Percentiles rank a stretch among this genome's conserved stretches.
Evolutionary conservation across 2,113 vertebrate species (phyloP).

Genomic region (Anthoscopus minutus): DNA sequence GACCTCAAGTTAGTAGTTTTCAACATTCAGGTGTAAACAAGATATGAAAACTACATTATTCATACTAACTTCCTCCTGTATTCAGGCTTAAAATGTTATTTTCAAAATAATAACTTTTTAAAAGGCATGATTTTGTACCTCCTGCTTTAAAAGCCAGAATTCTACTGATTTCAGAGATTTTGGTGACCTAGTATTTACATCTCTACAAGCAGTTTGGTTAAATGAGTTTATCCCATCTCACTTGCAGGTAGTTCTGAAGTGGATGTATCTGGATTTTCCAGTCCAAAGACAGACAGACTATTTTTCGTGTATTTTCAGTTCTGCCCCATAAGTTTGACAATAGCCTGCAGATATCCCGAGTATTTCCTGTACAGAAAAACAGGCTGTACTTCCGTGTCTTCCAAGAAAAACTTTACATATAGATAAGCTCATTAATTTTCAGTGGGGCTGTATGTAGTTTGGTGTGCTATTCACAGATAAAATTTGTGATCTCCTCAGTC

Average conservation of each 20-base stretch:
- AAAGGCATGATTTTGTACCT: fast-evolving
- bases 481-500: background rate
- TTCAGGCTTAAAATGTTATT: background rate
- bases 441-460: background rate
- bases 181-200: background rate
- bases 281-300: background rate
- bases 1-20: background rate
- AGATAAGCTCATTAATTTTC: background rate
- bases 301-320: background rate
- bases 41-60: background rate
- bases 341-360: background rate
- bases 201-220: background rate
- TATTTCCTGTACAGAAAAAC: background rate
- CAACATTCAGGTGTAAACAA: background rate
- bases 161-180: background rate
- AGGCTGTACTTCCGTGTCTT: background rate
- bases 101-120: background rate
- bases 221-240: background rate
- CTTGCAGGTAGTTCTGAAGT: background rate
- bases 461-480: background rate
- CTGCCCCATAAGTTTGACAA: background rate
- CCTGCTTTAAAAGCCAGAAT: background rate
- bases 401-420: background rate
- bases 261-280: background rate
- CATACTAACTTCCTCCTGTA: background rate